phyloP scores from a whole-genome alignment of 2,888 invertebrate species.

The Sympetrum striolatum region DNA sequence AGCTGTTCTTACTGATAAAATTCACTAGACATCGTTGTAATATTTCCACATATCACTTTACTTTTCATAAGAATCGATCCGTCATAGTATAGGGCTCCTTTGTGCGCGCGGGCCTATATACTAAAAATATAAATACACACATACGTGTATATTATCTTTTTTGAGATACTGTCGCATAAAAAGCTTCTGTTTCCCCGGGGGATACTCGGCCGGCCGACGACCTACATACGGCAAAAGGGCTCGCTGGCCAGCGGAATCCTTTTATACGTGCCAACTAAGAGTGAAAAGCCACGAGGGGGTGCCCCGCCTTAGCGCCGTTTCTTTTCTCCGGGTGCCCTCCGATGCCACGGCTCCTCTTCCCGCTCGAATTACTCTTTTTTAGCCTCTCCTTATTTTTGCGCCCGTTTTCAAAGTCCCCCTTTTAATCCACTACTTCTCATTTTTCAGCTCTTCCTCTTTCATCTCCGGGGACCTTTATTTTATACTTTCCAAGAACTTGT shows the following conservation, averaged over 20 bases:
- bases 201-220: neutral
- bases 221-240: neutral
- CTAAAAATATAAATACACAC: too few species aligned
- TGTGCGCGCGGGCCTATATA: too few species aligned
- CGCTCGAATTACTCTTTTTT: neutral
- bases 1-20: too few species aligned
- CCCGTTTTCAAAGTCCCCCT: neutral
- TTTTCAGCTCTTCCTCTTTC: too few species aligned
- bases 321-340: neutral
- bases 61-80: too few species aligned
- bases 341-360: neutral
- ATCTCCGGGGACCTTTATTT: too few species aligned
- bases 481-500: too few species aligned
- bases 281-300: neutral
- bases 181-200: neutral
- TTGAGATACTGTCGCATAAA: neutral
- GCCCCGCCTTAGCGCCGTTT: neutral
- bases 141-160: too few species aligned
- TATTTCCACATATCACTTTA: too few species aligned
- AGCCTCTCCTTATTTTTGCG: neutral
- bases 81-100: too few species aligned
- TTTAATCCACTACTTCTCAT: neutral
- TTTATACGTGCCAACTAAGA: neutral
- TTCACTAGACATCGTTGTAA: too few species aligned
- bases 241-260: neutral